Percentiles rank a stretch among this genome's conserved stretches.
Evolutionary conservation across 2,888 invertebrate species (phyloP).

Genomic region (Nymphalis c-album): DNA sequence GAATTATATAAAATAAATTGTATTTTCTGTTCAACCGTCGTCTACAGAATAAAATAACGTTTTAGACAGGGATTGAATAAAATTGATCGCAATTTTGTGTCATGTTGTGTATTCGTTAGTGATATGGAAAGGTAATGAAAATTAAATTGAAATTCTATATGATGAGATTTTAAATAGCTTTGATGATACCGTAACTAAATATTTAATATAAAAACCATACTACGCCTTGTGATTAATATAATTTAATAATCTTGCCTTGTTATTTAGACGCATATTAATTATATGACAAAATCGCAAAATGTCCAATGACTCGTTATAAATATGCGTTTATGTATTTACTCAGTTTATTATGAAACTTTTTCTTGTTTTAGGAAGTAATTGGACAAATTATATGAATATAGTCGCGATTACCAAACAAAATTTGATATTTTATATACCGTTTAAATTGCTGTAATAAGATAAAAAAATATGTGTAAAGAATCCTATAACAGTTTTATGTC

Average conservation of each 20-base stretch:
- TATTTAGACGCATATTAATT: conserved; percentile 2
- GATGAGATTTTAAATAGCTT: background rate
- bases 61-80: background rate
- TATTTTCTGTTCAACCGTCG: background rate
- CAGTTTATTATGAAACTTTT: background rate
- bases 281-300: background rate
- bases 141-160: too few relatives aligned
- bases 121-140: background rate
- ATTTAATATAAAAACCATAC: background rate
- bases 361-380: background rate
- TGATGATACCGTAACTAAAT: background rate
- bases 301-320: background rate
- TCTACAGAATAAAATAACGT: background rate
- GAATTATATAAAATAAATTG: background rate
- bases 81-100: background rate
- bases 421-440: background rate
- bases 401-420: background rate
- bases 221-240: background rate
- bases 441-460: conserved; percentile 9
- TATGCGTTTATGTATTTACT: background rate
- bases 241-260: background rate
- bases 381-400: background rate
- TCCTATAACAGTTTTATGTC: background rate
- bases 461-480: background rate
- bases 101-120: background rate